A percentile compares a stretch with the other conserved stretches of the same genome.
Conservation (phyloP, 1,140 invertebrate species). For the Chironomus tepperi region DNA sequence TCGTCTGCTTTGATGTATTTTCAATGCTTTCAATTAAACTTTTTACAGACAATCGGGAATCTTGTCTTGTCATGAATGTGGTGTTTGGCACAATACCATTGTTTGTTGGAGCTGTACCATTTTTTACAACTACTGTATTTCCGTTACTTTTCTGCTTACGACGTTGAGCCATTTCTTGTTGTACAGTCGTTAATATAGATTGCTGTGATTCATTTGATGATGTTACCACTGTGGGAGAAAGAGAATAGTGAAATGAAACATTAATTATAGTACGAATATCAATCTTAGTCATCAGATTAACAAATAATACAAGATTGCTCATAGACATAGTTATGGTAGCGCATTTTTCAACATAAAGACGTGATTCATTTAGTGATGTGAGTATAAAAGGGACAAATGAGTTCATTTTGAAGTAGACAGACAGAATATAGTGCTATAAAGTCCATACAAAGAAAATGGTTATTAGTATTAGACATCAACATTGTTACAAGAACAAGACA, state of each 20-base stretch:
- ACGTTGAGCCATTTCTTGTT: conserved; percentile 49
- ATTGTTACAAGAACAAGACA: background rate
- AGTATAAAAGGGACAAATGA: too few relatives aligned
- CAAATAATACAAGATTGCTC: background rate
- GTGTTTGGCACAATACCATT: background rate
- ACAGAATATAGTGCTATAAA: too few relatives aligned
- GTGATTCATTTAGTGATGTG: too few relatives aligned
- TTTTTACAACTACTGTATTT: conserved; percentile 4
- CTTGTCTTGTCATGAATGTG: conserved; percentile 49
- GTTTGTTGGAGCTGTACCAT: background rate
- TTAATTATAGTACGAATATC: background rate
- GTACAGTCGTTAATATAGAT: conserved; percentile 44
- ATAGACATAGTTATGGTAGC: background rate
- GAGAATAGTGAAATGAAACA: background rate
- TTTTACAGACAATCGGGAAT: conserved; percentile 76
- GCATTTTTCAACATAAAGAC: conserved; percentile 20
- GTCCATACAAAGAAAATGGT: too few relatives aligned
- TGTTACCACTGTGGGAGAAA: conserved; percentile 5
- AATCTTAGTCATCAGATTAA: conserved; percentile 17
- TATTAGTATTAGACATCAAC: background rate
- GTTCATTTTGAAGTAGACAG: too few relatives aligned
- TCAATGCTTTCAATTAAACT: conserved; percentile 85
- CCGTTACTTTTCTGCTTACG: conserved; percentile 46
- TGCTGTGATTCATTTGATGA: conserved; percentile 43
- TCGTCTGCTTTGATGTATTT: conserved; percentile 74